phyloP scores from a whole-genome alignment of 2,797 vertebrate genomes.

The Alcedo atthis region DNA sequence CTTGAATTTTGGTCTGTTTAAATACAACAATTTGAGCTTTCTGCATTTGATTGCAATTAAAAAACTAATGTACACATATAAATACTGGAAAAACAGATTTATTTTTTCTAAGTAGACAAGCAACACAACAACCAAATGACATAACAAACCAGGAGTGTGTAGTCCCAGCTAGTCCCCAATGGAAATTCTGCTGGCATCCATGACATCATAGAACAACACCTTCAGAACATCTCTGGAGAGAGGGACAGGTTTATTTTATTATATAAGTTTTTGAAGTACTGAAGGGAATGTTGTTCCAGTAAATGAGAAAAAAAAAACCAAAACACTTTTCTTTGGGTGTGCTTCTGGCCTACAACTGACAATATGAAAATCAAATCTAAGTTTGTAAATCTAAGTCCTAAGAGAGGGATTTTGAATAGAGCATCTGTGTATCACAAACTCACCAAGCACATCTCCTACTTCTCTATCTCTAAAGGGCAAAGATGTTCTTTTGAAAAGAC shows the following conservation, averaged over 20 bases:
- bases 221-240: not conserved
- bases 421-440: not conserved
- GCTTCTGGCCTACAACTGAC: not conserved
- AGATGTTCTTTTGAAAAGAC: not conserved
- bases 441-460: not conserved
- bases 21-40: not conserved
- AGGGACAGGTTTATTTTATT: not conserved
- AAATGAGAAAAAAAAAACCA: not conserved
- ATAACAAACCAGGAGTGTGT: not conserved
- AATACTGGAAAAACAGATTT: not conserved
- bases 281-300: not conserved
- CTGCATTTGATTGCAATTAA: constrained; percentile 25
- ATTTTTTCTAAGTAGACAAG: not conserved
- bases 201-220: not conserved
- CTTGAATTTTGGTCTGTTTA: not conserved
- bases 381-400: not conserved
- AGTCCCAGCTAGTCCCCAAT: not conserved
- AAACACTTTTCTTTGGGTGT: not conserved
- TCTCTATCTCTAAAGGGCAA: not conserved
- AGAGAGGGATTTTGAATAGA: not conserved
- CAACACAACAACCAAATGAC: not conserved
- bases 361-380: not conserved
- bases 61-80: not conserved
- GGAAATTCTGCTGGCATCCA: not conserved
- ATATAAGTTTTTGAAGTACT: not conserved